Evolutionary conservation across 2,888 invertebrate genomes (phyloP).

Genomic region (Torymus auratus): DNA sequence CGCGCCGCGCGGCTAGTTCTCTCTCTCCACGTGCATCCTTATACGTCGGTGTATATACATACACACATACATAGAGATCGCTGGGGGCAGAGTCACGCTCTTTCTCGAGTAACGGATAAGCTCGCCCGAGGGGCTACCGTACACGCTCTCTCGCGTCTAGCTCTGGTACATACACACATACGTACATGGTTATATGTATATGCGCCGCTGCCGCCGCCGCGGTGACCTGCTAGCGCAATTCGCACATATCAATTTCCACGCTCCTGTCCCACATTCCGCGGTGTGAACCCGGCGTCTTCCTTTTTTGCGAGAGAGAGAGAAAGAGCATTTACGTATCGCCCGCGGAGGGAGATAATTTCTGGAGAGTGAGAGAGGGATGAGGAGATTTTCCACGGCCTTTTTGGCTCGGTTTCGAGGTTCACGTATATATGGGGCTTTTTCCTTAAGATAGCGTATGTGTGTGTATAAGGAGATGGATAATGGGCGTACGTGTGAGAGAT

Average conservation of each 20-base stretch:
- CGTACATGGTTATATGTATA: no score
- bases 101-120: slow-evolving; percentile 62
- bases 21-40: no score
- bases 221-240: slow-evolving; percentile 63
- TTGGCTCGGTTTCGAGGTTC: no score
- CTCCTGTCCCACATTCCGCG: slow-evolving; percentile 53
- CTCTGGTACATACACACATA: no score
- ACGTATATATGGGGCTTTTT: no score
- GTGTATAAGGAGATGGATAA: no score
- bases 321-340: no score
- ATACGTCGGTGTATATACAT: background rate
- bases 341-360: no score
- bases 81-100: slow-evolving; percentile 14
- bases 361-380: no score
- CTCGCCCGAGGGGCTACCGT: slow-evolving; percentile 63
- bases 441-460: background rate
- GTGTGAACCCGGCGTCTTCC: background rate
- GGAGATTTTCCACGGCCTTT: no score
- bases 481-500: no score
- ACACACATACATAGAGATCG: background rate
- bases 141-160: slow-evolving; percentile 35
- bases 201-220: background rate
- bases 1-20: background rate
- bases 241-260: slow-evolving; percentile 63
- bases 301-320: background rate